Evolutionary conservation across 2,888 invertebrate species (phyloP), one percentile per base, ranked within the genome.

Genomic region (Tigriopus californicus): DNA sequence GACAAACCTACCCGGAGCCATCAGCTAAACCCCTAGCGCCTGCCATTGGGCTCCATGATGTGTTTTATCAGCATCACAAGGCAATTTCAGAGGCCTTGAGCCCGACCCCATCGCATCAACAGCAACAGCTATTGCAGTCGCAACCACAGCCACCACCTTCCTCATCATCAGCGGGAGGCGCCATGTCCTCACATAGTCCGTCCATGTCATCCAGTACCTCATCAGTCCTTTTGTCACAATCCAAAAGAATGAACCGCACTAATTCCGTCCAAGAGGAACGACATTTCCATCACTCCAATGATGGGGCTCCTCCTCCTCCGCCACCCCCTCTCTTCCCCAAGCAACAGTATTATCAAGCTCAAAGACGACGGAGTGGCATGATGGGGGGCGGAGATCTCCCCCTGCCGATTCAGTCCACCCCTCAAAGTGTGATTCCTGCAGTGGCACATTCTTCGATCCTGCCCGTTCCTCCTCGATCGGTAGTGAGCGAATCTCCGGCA

Each of bases 1-100:
- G 67, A 60, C 70, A 70, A 65, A 70, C 69, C 18, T 70, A 70
- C 60, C 70, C 70, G 44, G 70, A 70, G 60, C 68, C 41, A 13
- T 24, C 41, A 2, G 18, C 46, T 10, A 18, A 18, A 18, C 40
- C 41, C 33, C 11, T 22, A 52, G 15, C 33, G 1, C 15, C 24
- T 13, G 33, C 15, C 22, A 22, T 52, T 15, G 20, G 22, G 1
- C 13, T 52, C 8, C 52, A 44, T 5, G 49, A 49, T 18, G 49
- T 49, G 12, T 49, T 49, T 22, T 49, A 49, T 22, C 46, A 44
- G 6, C 46, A 18, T 18, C 15, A 44, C 6, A 44, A 44, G 33
- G 33, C 33, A 33, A 15, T 44, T 44, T 44, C 33, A 8, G 33
- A 33, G 33, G 33, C 33, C 33, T 8, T 33, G 8, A 33, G 33